Base-by-base conservation (phyloP, 2,113 vertebrate species). In the Rhea americana region DNA sequence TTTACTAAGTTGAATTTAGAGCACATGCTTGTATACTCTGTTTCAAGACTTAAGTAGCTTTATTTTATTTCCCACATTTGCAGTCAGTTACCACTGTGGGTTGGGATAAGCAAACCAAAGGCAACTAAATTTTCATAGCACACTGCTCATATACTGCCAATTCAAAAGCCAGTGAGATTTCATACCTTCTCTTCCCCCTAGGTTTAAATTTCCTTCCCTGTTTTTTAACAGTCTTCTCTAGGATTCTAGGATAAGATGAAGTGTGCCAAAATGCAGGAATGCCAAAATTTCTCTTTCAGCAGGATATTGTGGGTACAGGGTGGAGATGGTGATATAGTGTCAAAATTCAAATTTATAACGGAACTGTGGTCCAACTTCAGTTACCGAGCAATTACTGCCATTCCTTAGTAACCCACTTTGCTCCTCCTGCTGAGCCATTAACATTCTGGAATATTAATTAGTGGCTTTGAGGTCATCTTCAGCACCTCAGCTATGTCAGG, bases 371-470 rank as follows among this genome's bases (percentile, higher is more conserved):
- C 80, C 37, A 84, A 13, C 39, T 93, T 78, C 87, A 66, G 82
- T 74, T 91, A 72, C 37, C 50, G 59, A 67, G 41, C 1, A 2
- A 85, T 77, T 87, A 59, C 48, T 93, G 70, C 10, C 90, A 84
- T 93, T 95, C 90, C 89, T 87, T 21, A 81, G 61, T n/a, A 93
- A 93, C 35, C 87, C 51, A 43, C 80, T 53, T 63, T 87, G 56
- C 39, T 68, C 51, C 65, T 59, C 47, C 25, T 32, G n/a, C 37
- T 41, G 35, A 68, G 80, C 56, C 9, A 3, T 88, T 93, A 86
- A 51, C 82, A 48, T 91, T 95, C 79, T 91, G 32, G 83, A 91
- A 93, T 91, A 94, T 88, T 90, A 93, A 94, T 91, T 84, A 93
- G 87, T 82, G 73, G 63, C 25, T 91, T 96, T 93, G 91, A 93